These are phyloP conservation scores for Trichonephila inaurata DNA, from an alignment of 1,140 invertebrate genomes.

Conservation along the genomic window DNA sequence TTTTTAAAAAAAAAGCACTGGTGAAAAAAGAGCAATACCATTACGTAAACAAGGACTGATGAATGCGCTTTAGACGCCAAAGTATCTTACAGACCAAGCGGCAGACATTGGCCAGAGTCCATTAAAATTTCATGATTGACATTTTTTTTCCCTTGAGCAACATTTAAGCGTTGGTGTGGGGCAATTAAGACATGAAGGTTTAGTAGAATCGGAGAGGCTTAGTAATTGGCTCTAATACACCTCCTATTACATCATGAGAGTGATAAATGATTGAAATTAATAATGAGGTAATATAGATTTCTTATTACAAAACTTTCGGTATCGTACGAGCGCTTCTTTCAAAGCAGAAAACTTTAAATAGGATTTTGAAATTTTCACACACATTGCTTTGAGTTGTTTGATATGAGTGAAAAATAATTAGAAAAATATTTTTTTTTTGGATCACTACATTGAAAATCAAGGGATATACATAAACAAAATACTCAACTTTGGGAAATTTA, in stretches of 20 bases:
- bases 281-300: neutral
- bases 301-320: neutral
- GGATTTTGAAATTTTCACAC: too few relatives aligned
- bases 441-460: too few relatives aligned
- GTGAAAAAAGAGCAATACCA: neutral
- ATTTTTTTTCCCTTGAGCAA: neutral
- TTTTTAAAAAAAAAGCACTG: neutral
- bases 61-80: slow-evolving; percentile 49
- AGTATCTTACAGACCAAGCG: neutral
- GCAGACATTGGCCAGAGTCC: slow-evolving; percentile 62
- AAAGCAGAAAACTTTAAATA: too few relatives aligned
- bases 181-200: neutral
- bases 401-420: too few relatives aligned
- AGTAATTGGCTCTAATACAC: neutral
- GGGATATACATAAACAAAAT: too few relatives aligned
- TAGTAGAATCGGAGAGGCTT: neutral
- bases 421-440: too few relatives aligned
- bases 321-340: neutral
- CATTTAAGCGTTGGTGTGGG: neutral
- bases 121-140: slow-evolving; percentile 42
- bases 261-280: neutral
- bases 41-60: slow-evolving; percentile 35
- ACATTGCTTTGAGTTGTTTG: too few relatives aligned
- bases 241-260: neutral
- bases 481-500: too few relatives aligned